Base-by-base conservation (phyloP, 2,113 vertebrate species). In the Zapornia atra region DNA sequence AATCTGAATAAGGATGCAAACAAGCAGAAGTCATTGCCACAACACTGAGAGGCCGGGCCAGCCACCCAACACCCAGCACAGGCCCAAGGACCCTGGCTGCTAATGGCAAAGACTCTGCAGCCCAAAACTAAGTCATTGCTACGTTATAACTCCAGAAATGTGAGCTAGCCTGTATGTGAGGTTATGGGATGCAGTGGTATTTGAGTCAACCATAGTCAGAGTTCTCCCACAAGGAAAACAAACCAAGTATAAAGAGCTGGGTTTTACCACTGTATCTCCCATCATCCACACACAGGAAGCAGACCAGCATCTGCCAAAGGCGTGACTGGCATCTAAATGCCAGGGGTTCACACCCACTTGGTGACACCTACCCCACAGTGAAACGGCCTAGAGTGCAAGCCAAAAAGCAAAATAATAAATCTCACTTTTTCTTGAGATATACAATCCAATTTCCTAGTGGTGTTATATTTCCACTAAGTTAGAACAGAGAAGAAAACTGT, bases 71-170 rank as follows among this genome's bases (percentile, higher is more conserved):
- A n/a, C n/a, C n/a, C n/a, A n/a, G 65, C 5, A 2, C 15, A 21
- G 36, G 31, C 31, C 33, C 66, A 70, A 57, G 68, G 87, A 33
- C 38, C n/a, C 5, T 0, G 0, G 20, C 26, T 14, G 44, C 31
- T 79, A 14, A 15, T 40, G 73, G 36, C 71, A 73, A 29, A 40
- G 38, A 11, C n/a, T 80, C 60, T 68, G 42, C 51, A 9, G 14
- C 51, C 51, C 51, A 53, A 53, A 53, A 15, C 71, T 63, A 46
- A 76, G 38, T 34, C 82, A 42, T 19, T 9, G 24, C 19, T 1
- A 33, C 2, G 0, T 38, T 29, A 25, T 14, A 33, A 29, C 34
- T 63, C 28, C 71, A 46, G 59, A 14, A 40, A 48, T 0, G 0
- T 4, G 5, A 75, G 44, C 26, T 71, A 48, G 48, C 31, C 84